Evolutionary conservation across 2,888 invertebrate species (phyloP).

Genomic region (Synergus gifuensis): DNA sequence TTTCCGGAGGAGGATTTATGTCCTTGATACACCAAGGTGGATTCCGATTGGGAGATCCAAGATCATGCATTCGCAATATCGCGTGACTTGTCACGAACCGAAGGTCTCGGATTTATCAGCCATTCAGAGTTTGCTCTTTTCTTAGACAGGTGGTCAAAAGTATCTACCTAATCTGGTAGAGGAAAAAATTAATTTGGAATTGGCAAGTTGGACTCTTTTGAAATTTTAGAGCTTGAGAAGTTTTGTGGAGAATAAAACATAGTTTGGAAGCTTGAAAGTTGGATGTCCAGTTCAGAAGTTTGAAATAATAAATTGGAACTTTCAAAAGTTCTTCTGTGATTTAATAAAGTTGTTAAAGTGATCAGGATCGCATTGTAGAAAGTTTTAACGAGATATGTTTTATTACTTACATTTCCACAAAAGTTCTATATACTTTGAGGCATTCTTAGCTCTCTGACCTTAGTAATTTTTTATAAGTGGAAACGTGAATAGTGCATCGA

Average conservation of each 20-base stretch:
- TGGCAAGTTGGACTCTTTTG: neutral
- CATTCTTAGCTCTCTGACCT: neutral
- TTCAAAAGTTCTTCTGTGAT: no score
- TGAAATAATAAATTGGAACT: no score
- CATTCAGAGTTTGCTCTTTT: neutral
- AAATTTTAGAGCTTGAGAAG: neutral
- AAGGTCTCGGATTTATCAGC: constrained; percentile 7
- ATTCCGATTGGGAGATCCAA: constrained; percentile 46
- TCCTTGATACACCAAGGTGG: constrained; percentile 50
- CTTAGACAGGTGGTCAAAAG: neutral
- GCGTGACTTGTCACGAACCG: constrained; percentile 50
- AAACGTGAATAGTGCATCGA: no score
- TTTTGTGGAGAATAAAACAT: no score
- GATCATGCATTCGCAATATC: constrained; percentile 58
- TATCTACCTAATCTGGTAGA: neutral
- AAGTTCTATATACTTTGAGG: no score
- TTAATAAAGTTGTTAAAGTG: no score
- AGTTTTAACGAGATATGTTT: no score
- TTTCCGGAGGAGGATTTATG: constrained; percentile 47
- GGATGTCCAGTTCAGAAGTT: no score
- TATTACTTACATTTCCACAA: no score
- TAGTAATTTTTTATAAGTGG: no score
- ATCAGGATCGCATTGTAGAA: no score
- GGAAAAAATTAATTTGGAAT: neutral
- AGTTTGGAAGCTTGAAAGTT: no score